Evolutionary conservation across 1,140 invertebrate genomes (phyloP), one percentile per base, ranked within the genome.

Genomic region (Drosophila auraria): DNA sequence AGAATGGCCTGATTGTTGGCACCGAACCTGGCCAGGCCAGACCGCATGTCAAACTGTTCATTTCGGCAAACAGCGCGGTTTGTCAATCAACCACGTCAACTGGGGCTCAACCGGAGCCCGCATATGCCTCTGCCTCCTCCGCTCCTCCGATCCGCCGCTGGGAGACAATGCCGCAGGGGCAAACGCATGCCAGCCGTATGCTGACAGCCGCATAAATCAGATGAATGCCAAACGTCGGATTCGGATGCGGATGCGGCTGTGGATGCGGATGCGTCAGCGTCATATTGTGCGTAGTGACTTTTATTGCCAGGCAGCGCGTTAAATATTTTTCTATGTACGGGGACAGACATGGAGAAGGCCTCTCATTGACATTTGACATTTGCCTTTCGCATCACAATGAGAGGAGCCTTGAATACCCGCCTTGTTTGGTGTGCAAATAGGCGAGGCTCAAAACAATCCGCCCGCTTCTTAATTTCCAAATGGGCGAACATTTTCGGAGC

Each of bases 161-260:
- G 20, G 17, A 20, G 20, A 54, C 23, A 20, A 17, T 47, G 36
- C 40, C 42, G 66, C 54, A 45, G 58, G 45, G 51, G 20, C 20
- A 20, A 20, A 20, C 20, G 20, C 20, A 20, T 20, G 20, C 20
- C 38, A 15, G 45, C 20, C 27, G 53, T 36, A n/a, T 57, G 70
- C 25, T 84, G 84, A 87, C 84, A 89, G 70, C 65, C 84, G 70
- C 84, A 87, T 87, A 89, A 87, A 87, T 87, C 84, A 89, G 81
- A 81, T 63, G 63, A 71, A 79, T 65, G 62, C 69, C 74, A 84
- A 83, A 83, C 20, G 70, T 47, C 51, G 58, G 42, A 74, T 63
- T 53, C 45, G 45, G 54, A 61, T 84, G 60, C 60, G 49, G 38
- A 64, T 82, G 49, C 42, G 47, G 27, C 63, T 20, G 42, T 17